These are phyloP conservation scores for Eolophus roseicapilla DNA, from an alignment of 2,113 vertebrate genomes.

Conservation along the genomic window DNA sequence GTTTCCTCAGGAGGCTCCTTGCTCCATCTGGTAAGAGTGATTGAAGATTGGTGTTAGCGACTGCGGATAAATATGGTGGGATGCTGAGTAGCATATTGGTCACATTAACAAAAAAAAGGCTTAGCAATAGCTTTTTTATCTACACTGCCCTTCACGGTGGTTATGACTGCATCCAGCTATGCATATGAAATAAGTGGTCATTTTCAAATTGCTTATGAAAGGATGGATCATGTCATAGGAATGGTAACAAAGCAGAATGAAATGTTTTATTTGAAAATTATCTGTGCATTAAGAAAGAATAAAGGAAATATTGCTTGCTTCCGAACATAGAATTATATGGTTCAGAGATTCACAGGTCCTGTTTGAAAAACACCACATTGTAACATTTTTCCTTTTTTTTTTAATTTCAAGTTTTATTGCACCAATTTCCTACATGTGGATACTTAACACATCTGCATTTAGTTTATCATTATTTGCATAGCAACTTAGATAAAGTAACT, in stretches of 20 bases:
- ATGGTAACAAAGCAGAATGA: neutral
- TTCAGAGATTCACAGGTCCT: neutral
- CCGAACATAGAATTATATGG: neutral
- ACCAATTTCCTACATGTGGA: neutral
- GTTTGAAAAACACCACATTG: neutral
- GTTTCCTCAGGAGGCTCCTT: conserved; percentile 88
- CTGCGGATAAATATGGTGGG: neutral
- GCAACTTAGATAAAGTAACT: neutral
- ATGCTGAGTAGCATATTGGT: neutral
- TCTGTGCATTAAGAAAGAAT: neutral
- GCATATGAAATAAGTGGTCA: neutral
- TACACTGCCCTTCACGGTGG: accelerated
- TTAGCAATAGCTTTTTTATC: neutral
- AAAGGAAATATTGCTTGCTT: neutral
- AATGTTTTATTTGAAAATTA: neutral
- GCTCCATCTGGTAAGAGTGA: conserved; percentile 90
- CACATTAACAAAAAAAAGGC: neutral
- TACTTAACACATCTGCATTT: neutral
- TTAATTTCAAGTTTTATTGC: neutral
- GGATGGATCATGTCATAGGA: neutral
- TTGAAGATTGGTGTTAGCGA: neutral
- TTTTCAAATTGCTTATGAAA: neutral
- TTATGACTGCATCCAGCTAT: neutral
- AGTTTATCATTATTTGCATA: neutral
- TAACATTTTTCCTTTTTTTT: neutral